Base-by-base conservation (phyloP, 1,140 invertebrate genomes). In the Pogonomyrmex californicus region DNA sequence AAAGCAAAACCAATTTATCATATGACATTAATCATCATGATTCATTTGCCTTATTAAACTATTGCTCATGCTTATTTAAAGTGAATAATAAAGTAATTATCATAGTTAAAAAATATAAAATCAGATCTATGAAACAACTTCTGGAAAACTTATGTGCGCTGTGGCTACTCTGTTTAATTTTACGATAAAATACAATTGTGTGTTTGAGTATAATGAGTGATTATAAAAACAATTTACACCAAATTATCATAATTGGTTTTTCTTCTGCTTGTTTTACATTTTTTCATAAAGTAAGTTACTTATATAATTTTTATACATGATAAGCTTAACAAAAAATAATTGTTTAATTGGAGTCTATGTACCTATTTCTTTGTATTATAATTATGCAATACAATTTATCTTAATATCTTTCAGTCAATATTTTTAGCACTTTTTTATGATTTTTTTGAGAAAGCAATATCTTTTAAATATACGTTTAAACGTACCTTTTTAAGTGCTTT, bases 51-150 rank as follows among this genome's bases (percentile, higher is more conserved):
- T 73, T 56, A 41, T 56, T 73, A 71, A 71, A 56, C 17, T 17
- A 38, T 73, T 54, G 33, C 33, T 71, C 2, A 38, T 9, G 10
- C 17, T 36, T 1, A 73, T n/a, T 56, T 56, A 41, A 9, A 73
- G 14, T 73, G 33, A 73, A 56, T 56, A 41, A 73, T 9, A 73
- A 44, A 23, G 36, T 56, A 1, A 73, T 73, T 41, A 56, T 41
- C 36, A 36, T 56, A 30, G 38, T 14, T 4, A 36, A 23, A 10
- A 10, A 9, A 71, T 41, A n/a, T 41, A 56, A 10, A 73, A 66
- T 4, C 5, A 41, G 6, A 9, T 54, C 2, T 71, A 2, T 30
- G 47, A 68, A 68, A 10, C 33, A 7, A 56, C 4, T 23, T 75
- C n/a, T 58, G 10, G 1, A 36, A 44, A 60, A 75, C 6, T 17